Percentiles rank a stretch among this genome's conserved stretches.
phyloP scores from a whole-genome alignment of 2,888 invertebrate genomes.

The Ligdia adustata region DNA sequence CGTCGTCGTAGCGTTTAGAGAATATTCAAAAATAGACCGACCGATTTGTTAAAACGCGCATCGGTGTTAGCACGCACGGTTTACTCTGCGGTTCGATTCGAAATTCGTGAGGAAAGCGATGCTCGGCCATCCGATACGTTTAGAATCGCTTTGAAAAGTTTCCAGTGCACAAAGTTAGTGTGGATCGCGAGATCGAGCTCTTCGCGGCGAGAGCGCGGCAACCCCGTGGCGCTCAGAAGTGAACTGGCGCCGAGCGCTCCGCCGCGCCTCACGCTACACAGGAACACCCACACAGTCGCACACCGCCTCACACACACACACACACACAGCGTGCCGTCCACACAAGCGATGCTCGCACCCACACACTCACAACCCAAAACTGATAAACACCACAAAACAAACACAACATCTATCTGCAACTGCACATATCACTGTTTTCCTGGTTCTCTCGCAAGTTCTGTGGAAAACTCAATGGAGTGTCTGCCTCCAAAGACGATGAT shows the following conservation, averaged over 20 bases:
- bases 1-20: conserved; percentile 77
- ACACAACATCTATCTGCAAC: conserved; percentile 71
- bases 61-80: conserved; percentile 59
- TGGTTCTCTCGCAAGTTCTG: conserved; percentile 33
- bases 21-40: conserved; percentile 83
- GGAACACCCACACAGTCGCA: conserved; percentile 67
- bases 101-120: conserved; percentile 54
- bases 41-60: conserved; percentile 65
- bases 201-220: conserved; percentile 67
- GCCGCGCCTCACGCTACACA: conserved; percentile 64
- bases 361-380: conserved; percentile 53
- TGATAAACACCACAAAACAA: conserved; percentile 80
- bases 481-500: conserved; percentile 26
- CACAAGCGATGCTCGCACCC: conserved; percentile 46
- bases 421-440: conserved; percentile 61
- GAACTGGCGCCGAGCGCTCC: conserved; percentile 66
- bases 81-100: conserved; percentile 52
- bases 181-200: conserved; percentile 72
- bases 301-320: conserved; percentile 42
- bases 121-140: conserved; percentile 56
- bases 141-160: conserved; percentile 77
- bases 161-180: conserved; percentile 80
- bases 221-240: conserved; percentile 72
- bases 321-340: conserved; percentile 45
- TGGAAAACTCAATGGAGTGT: conserved; percentile 20